Base-by-base conservation (phyloP, 2,888 invertebrate genomes). In the Drosophila mimetica region DNA sequence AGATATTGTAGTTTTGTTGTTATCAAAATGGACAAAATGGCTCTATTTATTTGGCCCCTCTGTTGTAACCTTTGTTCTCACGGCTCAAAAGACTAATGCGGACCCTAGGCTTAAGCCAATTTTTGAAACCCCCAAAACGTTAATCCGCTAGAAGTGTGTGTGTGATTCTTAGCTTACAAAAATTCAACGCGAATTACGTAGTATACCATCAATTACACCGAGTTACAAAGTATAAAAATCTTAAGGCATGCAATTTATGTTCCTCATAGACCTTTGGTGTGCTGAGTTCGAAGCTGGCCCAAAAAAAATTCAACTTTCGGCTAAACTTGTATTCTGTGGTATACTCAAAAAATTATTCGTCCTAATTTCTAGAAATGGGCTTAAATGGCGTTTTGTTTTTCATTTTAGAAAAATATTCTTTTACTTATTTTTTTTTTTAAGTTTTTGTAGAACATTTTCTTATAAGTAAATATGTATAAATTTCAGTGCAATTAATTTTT, bases 1-100 rank as follows among this genome's bases (percentile, higher is more conserved):
- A 54, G 20, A 48, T 36, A 25, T 25, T 25, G 25, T 25, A 60
- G 69, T 74, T 71, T 46, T 48, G 50, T 72, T 77, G 59, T 66
- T 66, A 58, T 50, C 60, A 50, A n/a, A n/a, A n/a, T 52, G 51
- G 60, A 47, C n/a, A 50, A 52, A 25, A 13, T 76, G 59, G 36
- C 61, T 77, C 20, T 37, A 4, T 25, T 41, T 37, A n/a, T 34
- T 51, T 14, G 41, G 52, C 42, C 54, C 52, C 37, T 60, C 48
- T 66, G 60, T 70, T 60, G 30, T 20, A 39, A 41, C 34, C 46
- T 22, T 54, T 6, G 37, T 42, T 60, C 50, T 30, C 54, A 47
- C 42, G 37, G 61, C 61, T 61, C 64, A 61, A 50, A 59, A 50
- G 63, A 63, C 63, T 50, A 28, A 42, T 20, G 41, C 59, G 34